A percentile compares a stretch with the other conserved stretches of the same genome.
Evolutionary conservation across 2,113 vertebrate genomes (phyloP).

Genomic region (Conger conger): DNA sequence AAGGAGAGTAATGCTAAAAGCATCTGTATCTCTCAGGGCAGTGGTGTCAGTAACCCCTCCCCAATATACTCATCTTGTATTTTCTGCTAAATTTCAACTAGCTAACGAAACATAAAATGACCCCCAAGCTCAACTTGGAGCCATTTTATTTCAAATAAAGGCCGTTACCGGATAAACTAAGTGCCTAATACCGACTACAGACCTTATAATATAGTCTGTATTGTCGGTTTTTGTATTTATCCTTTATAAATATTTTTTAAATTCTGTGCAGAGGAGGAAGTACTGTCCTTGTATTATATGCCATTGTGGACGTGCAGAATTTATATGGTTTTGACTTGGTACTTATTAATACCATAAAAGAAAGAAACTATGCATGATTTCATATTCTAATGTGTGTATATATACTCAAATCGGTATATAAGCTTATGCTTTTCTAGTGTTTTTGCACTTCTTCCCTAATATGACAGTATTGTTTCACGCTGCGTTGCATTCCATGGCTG

Average conservation of each 20-base stretch:
- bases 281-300: constrained; percentile 35
- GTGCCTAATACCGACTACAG: constrained; percentile 28
- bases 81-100: neutral
- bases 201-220: constrained; percentile 12
- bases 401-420: constrained; percentile 76
- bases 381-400: constrained; percentile 76
- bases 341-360: constrained; percentile 67
- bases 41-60: neutral
- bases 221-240: neutral
- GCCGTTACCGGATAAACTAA: constrained; percentile 5
- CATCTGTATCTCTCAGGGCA: neutral
- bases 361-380: constrained; percentile 87
- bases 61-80: neutral
- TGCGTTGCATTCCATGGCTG: constrained; percentile 62
- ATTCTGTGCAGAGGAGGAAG: constrained; percentile 26
- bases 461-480: constrained; percentile 85
- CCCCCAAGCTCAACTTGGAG: neutral
- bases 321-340: constrained; percentile 65
- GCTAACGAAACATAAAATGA: neutral
- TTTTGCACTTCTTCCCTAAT: constrained; percentile 66
- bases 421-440: constrained; percentile 77
- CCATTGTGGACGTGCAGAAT: constrained; percentile 52
- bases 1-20: neutral
- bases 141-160: neutral
- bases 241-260: constrained; percentile 35